A percentile compares a stretch with the other conserved stretches of the same genome.
Evolutionary conservation across 2,888 invertebrate genomes (phyloP).

Genomic region (Agrilus mali): DNA sequence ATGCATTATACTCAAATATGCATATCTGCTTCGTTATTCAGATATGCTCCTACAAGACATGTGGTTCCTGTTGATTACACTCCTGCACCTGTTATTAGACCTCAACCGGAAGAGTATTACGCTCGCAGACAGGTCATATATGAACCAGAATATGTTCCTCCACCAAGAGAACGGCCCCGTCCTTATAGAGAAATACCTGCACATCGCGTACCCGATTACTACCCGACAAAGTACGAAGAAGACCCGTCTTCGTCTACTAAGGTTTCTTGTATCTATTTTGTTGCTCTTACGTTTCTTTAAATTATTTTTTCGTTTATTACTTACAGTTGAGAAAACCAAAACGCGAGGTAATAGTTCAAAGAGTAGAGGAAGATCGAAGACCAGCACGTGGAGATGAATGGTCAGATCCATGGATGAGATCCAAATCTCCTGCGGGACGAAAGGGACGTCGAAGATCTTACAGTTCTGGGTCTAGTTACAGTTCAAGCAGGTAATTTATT

Average conservation of each 20-base stretch:
- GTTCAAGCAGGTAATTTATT: constrained; percentile 40
- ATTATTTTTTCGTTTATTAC: background rate
- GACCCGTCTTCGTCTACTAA: constrained; percentile 22
- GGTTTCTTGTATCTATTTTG: background rate
- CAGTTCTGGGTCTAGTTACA: constrained; percentile 59
- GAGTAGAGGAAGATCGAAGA: constrained; percentile 36
- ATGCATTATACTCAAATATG: background rate
- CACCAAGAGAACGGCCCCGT: constrained; percentile 30
- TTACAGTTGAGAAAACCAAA: constrained; percentile 41
- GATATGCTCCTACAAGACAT: constrained; percentile 24
- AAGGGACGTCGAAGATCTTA: constrained; percentile 50
- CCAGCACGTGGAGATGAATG: constrained; percentile 67
- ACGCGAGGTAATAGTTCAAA: constrained; percentile 65
- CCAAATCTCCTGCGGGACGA: constrained; percentile 49
- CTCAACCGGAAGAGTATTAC: constrained; percentile 26
- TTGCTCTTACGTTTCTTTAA: background rate
- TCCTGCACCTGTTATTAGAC: constrained; percentile 15
- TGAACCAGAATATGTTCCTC: constrained; percentile 28
- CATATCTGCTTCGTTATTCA: constrained; percentile 7
- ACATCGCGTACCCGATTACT: constrained; percentile 42
- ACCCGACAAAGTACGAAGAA: constrained; percentile 35
- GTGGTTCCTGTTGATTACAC: constrained; percentile 24
- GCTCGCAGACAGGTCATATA: constrained; percentile 30
- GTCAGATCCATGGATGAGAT: constrained; percentile 91
- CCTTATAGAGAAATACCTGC: constrained; percentile 40